These are phyloP conservation scores for Lasiurus borealis DNA, from an alignment of 2,113 vertebrate species.

Conservation along the genomic window DNA sequence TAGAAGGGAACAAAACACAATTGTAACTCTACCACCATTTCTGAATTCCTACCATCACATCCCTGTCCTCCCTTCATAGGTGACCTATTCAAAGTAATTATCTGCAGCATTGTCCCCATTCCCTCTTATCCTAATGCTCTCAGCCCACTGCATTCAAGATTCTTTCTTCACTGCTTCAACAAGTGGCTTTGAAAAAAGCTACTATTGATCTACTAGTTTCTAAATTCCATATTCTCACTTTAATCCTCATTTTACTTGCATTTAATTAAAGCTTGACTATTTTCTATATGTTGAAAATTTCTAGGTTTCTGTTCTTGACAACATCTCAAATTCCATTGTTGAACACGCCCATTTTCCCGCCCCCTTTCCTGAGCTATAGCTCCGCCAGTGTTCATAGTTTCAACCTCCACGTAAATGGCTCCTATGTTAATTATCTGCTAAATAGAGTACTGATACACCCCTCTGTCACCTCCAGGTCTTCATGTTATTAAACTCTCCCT, in stretches of 20 bases:
- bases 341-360: fast-evolving
- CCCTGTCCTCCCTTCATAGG: background rate
- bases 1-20: background rate
- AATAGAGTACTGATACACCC: background rate
- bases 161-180: background rate
- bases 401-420: background rate
- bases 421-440: background rate
- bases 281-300: background rate
- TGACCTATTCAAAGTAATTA: background rate
- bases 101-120: background rate
- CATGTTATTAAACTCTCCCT: background rate
- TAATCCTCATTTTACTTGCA: background rate
- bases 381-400: background rate
- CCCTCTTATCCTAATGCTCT: background rate
- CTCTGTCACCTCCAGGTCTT: background rate
- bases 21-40: background rate
- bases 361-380: background rate
- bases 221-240: background rate
- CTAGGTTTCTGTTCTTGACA: background rate
- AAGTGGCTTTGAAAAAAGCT: background rate
- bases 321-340: background rate
- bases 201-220: background rate
- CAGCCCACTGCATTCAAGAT: background rate
- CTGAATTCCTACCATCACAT: background rate
- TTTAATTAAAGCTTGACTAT: background rate